Percentiles rank a stretch among this genome's conserved stretches.
phyloP scores from a whole-genome alignment of 2,113 vertebrate genomes.

The Promerops cafer region DNA sequence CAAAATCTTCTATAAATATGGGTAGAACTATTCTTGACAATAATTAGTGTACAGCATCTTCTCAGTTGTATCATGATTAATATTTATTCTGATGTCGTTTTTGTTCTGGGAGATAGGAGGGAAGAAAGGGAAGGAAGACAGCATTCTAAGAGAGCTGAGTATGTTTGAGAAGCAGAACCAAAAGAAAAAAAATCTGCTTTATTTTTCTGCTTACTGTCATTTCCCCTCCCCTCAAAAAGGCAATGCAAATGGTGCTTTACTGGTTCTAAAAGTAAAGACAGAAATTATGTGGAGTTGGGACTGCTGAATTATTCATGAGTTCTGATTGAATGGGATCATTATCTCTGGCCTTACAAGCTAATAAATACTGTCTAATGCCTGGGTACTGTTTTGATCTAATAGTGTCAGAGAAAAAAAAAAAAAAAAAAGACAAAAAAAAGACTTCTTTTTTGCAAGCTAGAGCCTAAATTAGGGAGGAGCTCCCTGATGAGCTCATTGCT shows the following conservation, averaged over 20 bases:
- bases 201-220: conserved; percentile 61
- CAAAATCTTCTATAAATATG: conserved; percentile 51
- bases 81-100: conserved; percentile 44
- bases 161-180: conserved; percentile 20
- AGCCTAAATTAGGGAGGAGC: conserved; percentile 66
- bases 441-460: conserved; percentile 37
- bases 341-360: conserved; percentile 77
- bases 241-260: conserved; percentile 67
- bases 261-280: conserved; percentile 74
- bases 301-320: conserved; percentile 77
- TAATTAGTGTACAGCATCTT: conserved; percentile 37
- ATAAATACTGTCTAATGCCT: conserved; percentile 78
- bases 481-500: conserved; percentile 56
- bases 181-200: conserved; percentile 44
- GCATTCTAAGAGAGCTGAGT: neutral
- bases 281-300: conserved; percentile 75
- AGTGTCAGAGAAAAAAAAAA: conserved; percentile 45
- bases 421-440: neutral
- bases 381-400: conserved; percentile 78
- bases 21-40: conserved; percentile 38
- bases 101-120: conserved; percentile 3
- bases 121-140: neutral
- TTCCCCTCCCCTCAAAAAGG: conserved; percentile 24
- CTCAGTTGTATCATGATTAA: conserved; percentile 36
- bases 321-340: conserved; percentile 81